These are phyloP conservation scores for Wasmannia auropunctata DNA, from an alignment of 1,140 invertebrate genomes.

Conservation along the genomic window DNA sequence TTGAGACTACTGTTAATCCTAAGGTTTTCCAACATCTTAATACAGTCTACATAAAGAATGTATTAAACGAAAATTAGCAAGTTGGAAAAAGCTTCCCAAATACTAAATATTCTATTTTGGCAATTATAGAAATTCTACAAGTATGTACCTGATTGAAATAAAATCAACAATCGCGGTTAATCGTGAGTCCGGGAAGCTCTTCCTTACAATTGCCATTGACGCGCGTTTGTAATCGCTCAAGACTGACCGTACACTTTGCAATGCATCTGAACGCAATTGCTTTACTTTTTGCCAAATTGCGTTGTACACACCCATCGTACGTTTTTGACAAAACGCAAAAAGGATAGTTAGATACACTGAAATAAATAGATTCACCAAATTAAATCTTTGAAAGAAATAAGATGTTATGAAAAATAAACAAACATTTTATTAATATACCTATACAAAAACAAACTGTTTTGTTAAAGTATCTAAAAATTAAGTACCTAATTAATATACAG, in stretches of 20 bases:
- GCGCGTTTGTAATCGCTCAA: constrained; percentile 9
- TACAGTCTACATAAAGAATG: background rate
- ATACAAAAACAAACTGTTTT: too few relatives aligned
- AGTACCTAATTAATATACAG: too few relatives aligned
- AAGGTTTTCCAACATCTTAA: background rate
- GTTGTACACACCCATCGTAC: background rate
- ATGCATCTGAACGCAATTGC: background rate
- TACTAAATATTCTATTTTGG: background rate
- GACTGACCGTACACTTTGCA: background rate
- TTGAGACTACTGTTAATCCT: background rate
- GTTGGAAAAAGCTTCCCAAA: too few relatives aligned
- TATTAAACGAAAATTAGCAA: background rate
- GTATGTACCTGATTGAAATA: background rate
- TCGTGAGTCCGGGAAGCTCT: background rate
- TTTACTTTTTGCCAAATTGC: constrained; percentile 1
- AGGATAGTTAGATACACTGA: too few relatives aligned
- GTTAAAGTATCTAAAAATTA: too few relatives aligned
- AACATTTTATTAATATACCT: too few relatives aligned
- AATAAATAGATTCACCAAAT: too few relatives aligned
- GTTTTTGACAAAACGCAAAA: background rate
- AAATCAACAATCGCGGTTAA: background rate
- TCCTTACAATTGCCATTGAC: background rate
- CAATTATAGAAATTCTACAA: background rate
- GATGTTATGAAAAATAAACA: too few relatives aligned
- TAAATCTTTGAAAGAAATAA: too few relatives aligned